A percentile compares a stretch with the other conserved stretches of the same genome.
Evolutionary conservation across 1,140 invertebrate genomes (phyloP).

Genomic region (Drosophila murphyi): DNA sequence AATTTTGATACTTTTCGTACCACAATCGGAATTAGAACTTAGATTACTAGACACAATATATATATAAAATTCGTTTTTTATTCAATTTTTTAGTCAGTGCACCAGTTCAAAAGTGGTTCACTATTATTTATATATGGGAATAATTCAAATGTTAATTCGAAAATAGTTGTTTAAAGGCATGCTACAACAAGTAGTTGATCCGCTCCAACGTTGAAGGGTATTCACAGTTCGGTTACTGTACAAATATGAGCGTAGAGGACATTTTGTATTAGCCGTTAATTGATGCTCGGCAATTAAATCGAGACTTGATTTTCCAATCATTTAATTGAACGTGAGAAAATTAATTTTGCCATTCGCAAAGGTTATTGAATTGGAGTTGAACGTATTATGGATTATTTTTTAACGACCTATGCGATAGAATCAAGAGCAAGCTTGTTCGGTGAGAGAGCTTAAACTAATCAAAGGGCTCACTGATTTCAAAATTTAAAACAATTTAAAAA

Average conservation of each 20-base stretch:
- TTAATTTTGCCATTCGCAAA: conserved; percentile 37
- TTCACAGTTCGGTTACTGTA: conserved; percentile 42
- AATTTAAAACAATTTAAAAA: too few relatives aligned
- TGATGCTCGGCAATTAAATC: conserved; percentile 61
- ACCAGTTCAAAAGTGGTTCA: not conserved
- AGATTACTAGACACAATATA: too few relatives aligned
- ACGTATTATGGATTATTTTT: not conserved
- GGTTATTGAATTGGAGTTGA: conserved; percentile 24
- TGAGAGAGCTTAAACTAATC: not conserved
- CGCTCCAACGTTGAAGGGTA: conserved; percentile 24
- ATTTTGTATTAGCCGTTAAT: conserved; percentile 65
- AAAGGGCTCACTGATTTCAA: too few relatives aligned
- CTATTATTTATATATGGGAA: too few relatives aligned
- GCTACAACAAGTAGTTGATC: not conserved
- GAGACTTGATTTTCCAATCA: conserved; percentile 62
- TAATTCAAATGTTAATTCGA: too few relatives aligned
- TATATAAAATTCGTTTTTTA: too few relatives aligned
- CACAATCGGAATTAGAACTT: too few relatives aligned
- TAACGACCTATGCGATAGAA: not conserved
- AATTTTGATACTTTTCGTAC: too few relatives aligned
- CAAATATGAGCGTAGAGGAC: conserved; percentile 13
- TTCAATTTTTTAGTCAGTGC: too few relatives aligned
- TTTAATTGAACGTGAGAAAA: conserved; percentile 80
- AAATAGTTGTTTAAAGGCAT: too few relatives aligned
- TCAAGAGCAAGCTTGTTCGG: not conserved